Base-by-base conservation (phyloP, 2,113 vertebrate genomes). In the Tapirus terrestris region DNA sequence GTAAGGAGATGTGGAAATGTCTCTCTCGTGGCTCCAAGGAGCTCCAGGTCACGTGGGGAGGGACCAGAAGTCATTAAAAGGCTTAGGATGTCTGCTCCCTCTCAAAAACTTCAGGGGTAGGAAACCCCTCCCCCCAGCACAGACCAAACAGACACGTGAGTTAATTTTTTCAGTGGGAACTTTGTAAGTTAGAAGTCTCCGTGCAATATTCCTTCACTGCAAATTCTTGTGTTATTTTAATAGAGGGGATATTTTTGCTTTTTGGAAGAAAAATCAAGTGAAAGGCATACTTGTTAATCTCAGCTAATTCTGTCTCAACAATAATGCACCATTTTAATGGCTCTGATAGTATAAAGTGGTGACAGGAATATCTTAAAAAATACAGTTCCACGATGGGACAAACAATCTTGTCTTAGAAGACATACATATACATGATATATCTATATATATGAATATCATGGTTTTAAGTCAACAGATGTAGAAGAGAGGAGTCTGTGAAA, bases 221-320 rank as follows among this genome's bases (percentile, higher is more conserved):
- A 79, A 85, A 96, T 91, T 89, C 48, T 88, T 83, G 21, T 67
- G 21, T 51, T 89, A 70, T 75, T 84, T 75, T 61, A 80, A 63
- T 9, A 45, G 45, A 95, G n/a, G 51, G 5, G 81, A 93, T 84
- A 87, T n/a, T 89, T 95, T 90, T 51, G 8, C 29, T 84, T 53
- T 95, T 75, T 83, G 17, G 51, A 89, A 84, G 51, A 77, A 91
- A 10, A 85, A 72, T 85, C 43, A 61, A 94, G 21, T 81, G 36
- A 95, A 92, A 95, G 67, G 4, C 29, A 61, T 0, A 27, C 76
- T 89, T 87, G 14, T 86, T 86, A 68, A 77, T 83, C 17, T 96
- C 21, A 56, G 58, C 36, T 96, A 76, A 96, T 83, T 87, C 33
- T 87, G 23, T 20, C 5, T 96, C 21, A 58, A 33, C 82, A 83